Evolutionary conservation across 2,113 vertebrate genomes (phyloP).

Genomic region (sheep (Ovis aries)): DNA sequence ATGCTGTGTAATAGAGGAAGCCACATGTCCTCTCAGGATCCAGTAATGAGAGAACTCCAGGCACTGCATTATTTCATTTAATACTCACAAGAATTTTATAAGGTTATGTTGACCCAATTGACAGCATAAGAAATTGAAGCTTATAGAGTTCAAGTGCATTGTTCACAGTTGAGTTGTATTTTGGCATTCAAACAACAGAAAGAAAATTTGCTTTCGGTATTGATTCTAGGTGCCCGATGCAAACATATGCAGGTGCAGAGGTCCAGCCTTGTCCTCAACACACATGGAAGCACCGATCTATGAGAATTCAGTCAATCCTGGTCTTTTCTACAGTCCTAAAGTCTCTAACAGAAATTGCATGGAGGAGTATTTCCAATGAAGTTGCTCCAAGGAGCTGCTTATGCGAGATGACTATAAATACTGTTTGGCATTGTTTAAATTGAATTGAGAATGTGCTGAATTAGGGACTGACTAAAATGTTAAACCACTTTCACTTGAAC

Average conservation of each 20-base stretch:
- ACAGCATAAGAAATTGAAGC: neutral
- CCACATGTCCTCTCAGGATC: neutral
- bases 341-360: neutral
- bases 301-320: neutral
- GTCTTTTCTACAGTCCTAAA: neutral
- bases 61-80: neutral
- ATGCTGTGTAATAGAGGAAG: neutral
- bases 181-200: neutral
- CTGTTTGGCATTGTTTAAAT: conserved; percentile 21
- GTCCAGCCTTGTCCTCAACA: neutral
- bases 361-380: neutral
- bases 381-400: neutral
- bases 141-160: neutral
- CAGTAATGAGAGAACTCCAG: neutral
- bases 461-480: conserved; percentile 43
- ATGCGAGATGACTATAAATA: conserved; percentile 32
- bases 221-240: neutral
- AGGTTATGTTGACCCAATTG: neutral
- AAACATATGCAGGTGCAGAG: neutral
- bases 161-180: neutral
- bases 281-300: neutral
- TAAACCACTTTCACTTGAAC: conserved; percentile 27
- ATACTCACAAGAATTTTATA: neutral
- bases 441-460: conserved; percentile 44
- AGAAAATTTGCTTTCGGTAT: neutral